Conservation (phyloP, 2,888 invertebrate genomes). For the Hydrotaea cyrtoneurina region DNA sequence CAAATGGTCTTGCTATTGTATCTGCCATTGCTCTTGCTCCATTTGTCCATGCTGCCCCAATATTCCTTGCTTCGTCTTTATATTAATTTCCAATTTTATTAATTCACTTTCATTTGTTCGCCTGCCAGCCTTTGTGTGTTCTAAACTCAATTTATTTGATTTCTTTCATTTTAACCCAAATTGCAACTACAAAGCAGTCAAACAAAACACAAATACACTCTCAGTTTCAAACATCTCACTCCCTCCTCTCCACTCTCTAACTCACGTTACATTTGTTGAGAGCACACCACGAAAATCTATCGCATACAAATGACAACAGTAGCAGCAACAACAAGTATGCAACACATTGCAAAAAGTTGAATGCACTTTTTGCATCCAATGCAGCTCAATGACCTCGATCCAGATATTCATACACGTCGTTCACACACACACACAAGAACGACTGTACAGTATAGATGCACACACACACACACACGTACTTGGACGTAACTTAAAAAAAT, state of each 20-base stretch:
- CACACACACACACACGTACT: slow-evolving; percentile 33
- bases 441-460: neutral
- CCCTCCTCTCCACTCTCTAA: too few relatives aligned
- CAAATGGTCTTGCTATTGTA: neutral
- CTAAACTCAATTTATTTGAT: too few relatives aligned
- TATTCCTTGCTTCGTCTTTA: too few relatives aligned
- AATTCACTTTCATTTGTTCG: neutral
- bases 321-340: slow-evolving; percentile 37
- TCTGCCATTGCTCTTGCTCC: neutral
- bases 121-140: too few relatives aligned
- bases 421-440: neutral
- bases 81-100: too few relatives aligned
- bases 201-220: slow-evolving; percentile 4
- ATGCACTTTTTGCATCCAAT: slow-evolving; percentile 74
- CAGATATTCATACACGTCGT: slow-evolving; percentile 74
- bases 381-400: slow-evolving; percentile 81
- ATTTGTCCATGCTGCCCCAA: too few relatives aligned
- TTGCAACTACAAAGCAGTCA: slow-evolving; percentile 47
- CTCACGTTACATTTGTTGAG: too few relatives aligned
- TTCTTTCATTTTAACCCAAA: slow-evolving; percentile 51
- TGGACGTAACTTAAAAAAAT: neutral
- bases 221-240: neutral
- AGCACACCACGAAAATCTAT: neutral
- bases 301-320: slow-evolving; percentile 6
- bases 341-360: slow-evolving; percentile 60